Conservation (phyloP, 2,888 invertebrate genomes). For the Perizoma affinitatum region DNA sequence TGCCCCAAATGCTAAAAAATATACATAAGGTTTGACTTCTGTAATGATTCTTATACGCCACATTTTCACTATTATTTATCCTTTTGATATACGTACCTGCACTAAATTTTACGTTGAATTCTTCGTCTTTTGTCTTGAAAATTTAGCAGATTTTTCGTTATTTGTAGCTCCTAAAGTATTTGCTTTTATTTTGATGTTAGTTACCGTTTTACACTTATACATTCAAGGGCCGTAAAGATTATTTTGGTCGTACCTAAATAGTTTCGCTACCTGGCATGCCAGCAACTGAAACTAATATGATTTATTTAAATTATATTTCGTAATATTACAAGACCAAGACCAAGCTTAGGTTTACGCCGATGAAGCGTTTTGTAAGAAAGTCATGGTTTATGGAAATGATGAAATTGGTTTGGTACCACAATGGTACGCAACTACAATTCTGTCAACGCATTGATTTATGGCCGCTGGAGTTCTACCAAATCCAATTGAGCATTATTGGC, state of each 20-base stretch:
- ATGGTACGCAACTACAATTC: constrained; percentile 21
- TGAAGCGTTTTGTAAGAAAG: constrained; percentile 52
- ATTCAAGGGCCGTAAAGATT: constrained; percentile 16
- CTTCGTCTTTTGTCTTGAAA: too few species aligned
- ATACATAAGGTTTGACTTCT: not conserved
- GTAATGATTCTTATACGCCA: too few species aligned
- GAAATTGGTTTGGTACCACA: constrained; percentile 33
- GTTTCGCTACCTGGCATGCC: constrained; percentile 36
- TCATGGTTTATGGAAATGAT: constrained; percentile 42
- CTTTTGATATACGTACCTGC: too few species aligned
- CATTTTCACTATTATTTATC: too few species aligned
- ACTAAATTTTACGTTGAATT: too few species aligned
- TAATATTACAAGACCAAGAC: constrained; percentile 47
- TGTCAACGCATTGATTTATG: constrained; percentile 24
- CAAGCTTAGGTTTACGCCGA: constrained; percentile 40
- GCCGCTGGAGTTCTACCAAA: constrained; percentile 6
- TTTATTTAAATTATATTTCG: constrained; percentile 53
- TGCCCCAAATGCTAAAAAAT: not conserved
- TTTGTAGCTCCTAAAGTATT: too few species aligned
- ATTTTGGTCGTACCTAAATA: constrained; percentile 35
- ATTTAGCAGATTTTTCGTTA: too few species aligned
- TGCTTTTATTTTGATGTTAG: not conserved
- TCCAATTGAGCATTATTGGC: constrained; percentile 5
- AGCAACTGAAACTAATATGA: constrained; percentile 55
- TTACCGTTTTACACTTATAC: not conserved